Conservation (phyloP, 2,113 vertebrate species). For the Mesitornis unicolor region DNA sequence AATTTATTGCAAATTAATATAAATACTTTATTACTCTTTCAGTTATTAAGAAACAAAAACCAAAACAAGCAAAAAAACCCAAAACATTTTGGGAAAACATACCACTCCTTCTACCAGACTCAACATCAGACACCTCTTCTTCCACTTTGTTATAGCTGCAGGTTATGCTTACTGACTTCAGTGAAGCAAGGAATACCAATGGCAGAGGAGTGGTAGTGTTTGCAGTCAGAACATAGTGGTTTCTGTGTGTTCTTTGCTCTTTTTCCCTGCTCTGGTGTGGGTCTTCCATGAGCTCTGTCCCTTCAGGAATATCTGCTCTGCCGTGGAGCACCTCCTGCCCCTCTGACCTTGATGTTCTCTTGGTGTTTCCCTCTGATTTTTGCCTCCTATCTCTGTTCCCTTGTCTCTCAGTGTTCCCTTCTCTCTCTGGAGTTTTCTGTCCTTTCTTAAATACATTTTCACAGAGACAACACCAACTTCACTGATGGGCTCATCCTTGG, state of each 20-base stretch:
- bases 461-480: background rate
- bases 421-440: background rate
- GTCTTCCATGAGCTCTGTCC: background rate
- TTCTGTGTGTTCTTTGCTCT: background rate
- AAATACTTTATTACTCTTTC: background rate
- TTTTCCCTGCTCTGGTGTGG: background rate
- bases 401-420: background rate
- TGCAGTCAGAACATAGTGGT: background rate
- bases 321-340: background rate
- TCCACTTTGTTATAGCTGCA: rapidly evolving
- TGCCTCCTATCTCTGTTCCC: background rate
- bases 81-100: background rate
- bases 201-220: rapidly evolving
- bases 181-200: background rate
- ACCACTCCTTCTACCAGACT: background rate
- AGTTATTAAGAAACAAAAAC: background rate
- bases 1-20: background rate
- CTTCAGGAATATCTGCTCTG: background rate
- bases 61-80: background rate
- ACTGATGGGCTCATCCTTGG: background rate
- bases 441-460: background rate
- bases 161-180: rapidly evolving
- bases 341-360: background rate
- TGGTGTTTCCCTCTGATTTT: background rate
- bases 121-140: background rate